Evolutionary conservation across 2,113 vertebrate species (phyloP).

Genomic region (Syngnathoides biaculeatus): DNA sequence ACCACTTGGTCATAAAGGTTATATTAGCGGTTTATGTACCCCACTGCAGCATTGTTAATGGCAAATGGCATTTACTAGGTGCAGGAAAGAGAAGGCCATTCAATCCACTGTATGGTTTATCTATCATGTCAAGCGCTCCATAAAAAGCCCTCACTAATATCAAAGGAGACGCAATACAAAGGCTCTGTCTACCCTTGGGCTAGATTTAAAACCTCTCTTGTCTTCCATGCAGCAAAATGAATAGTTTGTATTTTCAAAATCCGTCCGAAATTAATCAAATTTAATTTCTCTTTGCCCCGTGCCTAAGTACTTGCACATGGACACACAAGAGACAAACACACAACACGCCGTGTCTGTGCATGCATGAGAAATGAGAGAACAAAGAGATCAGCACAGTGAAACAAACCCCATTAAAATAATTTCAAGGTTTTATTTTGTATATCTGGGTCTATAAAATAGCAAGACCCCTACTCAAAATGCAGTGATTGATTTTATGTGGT

Average conservation of each 20-base stretch:
- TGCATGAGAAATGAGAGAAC: slow-evolving; percentile 30
- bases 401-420: slow-evolving; percentile 64
- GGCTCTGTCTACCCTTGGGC: slow-evolving; percentile 59
- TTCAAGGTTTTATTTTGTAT: slow-evolving; percentile 50
- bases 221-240: slow-evolving; percentile 66
- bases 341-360: slow-evolving; percentile 21
- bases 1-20: slow-evolving; percentile 71
- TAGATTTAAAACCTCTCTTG: slow-evolving; percentile 69
- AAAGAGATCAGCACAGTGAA: slow-evolving; percentile 43
- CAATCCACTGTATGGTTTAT: slow-evolving; percentile 73
- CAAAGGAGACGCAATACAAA: slow-evolving; percentile 70
- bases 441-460: slow-evolving; percentile 49
- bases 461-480: slow-evolving; percentile 26
- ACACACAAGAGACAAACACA: slow-evolving; percentile 43
- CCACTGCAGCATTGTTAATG: slow-evolving; percentile 72
- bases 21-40: slow-evolving; percentile 76
- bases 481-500: slow-evolving; percentile 38
- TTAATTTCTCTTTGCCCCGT: slow-evolving; percentile 60
- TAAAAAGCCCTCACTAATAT: slow-evolving; percentile 73
- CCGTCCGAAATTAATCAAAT: slow-evolving; percentile 68
- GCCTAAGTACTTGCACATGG: slow-evolving; percentile 57
- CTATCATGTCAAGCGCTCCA: slow-evolving; percentile 76
- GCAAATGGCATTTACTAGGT: slow-evolving; percentile 73
- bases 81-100: slow-evolving; percentile 66
- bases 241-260: slow-evolving; percentile 71